Evolutionary conservation across 1,140 invertebrate genomes (phyloP).

Genomic region (Musca vetustissima): DNA sequence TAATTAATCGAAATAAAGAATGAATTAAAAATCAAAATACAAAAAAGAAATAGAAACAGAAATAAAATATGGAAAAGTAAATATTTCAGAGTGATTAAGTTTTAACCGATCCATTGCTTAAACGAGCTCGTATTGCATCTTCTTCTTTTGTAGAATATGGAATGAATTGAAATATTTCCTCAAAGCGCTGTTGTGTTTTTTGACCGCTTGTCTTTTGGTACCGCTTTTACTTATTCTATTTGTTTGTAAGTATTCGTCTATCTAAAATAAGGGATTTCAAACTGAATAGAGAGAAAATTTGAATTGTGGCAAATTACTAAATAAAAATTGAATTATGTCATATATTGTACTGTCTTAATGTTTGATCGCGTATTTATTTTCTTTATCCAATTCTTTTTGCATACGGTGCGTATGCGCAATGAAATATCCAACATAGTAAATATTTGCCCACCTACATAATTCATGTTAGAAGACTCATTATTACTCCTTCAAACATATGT

Average conservation of each 20-base stretch:
- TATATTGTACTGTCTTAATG: too few relatives aligned
- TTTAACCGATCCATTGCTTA: neutral
- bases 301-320: too few relatives aligned
- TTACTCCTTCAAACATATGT: too few relatives aligned
- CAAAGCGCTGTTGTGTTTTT: slow-evolving; percentile 46
- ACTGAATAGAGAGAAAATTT: too few relatives aligned
- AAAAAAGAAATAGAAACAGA: slow-evolving; percentile 5
- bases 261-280: too few relatives aligned
- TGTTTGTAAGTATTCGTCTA: slow-evolving; percentile 45
- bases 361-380: too few relatives aligned
- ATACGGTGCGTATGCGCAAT: too few relatives aligned
- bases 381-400: too few relatives aligned
- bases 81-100: slow-evolving; percentile 11
- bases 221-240: slow-evolving; percentile 47
- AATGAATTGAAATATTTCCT: slow-evolving; percentile 44
- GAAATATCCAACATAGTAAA: too few relatives aligned
- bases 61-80: slow-evolving; percentile 32
- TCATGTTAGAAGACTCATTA: too few relatives aligned
- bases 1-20: neutral
- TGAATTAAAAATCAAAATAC: neutral
- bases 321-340: too few relatives aligned
- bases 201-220: slow-evolving; percentile 44
- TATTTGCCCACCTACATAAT: too few relatives aligned
- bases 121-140: neutral
- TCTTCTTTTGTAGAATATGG: slow-evolving; percentile 36